Percentiles rank a stretch among this genome's conserved stretches.
phyloP scores from a whole-genome alignment of 2,113 vertebrate species.

The Austrofundulus limnaeus region DNA sequence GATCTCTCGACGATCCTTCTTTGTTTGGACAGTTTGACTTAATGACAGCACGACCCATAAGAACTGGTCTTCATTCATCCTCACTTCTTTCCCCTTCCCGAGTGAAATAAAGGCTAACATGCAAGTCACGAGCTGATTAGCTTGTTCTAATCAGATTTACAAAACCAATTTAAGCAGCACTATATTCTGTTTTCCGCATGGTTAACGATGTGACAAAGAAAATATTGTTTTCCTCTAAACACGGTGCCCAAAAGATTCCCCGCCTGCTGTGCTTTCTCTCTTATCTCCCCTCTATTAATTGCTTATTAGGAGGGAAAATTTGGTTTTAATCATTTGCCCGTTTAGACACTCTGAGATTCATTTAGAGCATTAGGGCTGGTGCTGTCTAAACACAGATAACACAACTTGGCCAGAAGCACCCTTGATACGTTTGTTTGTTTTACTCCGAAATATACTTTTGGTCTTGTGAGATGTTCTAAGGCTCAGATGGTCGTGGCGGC shows the following conservation, averaged over 20 bases:
- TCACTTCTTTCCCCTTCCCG: background rate
- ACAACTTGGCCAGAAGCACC: conserved; percentile 28
- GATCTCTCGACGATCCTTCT: conserved; percentile 20
- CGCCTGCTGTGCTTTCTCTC: conserved; percentile 34
- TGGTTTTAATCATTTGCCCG: conserved; percentile 60
- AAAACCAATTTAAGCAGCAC: conserved; percentile 9
- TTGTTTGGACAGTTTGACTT: background rate
- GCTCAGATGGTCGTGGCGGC: too few relatives aligned
- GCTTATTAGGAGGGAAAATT: conserved; percentile 64
- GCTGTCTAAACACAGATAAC: conserved; percentile 33
- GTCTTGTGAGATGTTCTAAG: too few relatives aligned
- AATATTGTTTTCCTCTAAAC: conserved; percentile 27
- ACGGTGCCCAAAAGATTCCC: conserved; percentile 8
- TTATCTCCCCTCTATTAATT: conserved; percentile 61
- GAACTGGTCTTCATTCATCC: background rate
- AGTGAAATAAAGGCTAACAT: conserved; percentile 18
- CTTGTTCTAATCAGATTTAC: conserved; percentile 15
- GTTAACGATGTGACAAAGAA: conserved; percentile 37
- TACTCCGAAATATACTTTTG: conserved; percentile 26
- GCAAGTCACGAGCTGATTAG: conserved; percentile 22
- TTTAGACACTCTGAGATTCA: conserved; percentile 60
- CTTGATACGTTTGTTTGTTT: conserved; percentile 15
- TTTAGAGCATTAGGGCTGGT: conserved; percentile 47
- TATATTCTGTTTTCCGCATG: conserved; percentile 4
- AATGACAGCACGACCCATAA: too few relatives aligned